Evolutionary conservation across 2,888 invertebrate genomes (phyloP).

Genomic region (Nezara viridula): DNA sequence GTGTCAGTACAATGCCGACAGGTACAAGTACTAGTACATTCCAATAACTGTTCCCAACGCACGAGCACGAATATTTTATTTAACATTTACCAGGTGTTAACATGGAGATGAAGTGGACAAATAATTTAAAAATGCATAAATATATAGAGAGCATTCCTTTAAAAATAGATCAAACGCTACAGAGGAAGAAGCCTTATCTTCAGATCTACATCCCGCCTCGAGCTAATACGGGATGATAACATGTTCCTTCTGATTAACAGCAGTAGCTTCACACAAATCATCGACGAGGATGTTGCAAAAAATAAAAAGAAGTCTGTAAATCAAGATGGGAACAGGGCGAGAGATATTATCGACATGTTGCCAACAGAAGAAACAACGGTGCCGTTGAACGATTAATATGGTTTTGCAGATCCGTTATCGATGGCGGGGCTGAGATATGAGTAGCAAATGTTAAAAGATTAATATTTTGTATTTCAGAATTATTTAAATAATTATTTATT

Average conservation of each 20-base stretch:
- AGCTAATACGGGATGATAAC: not conserved
- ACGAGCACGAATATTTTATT: not conserved
- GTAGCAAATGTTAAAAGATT: too few species aligned
- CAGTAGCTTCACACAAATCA: not conserved
- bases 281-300: conserved; percentile 6
- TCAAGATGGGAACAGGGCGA: not conserved
- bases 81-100: not conserved
- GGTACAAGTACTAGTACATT: not conserved
- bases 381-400: conserved; percentile 8
- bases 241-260: not conserved
- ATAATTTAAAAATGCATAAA: not conserved
- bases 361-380: conserved; percentile 19
- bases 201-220: not conserved
- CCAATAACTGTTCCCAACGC: not conserved
- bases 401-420: not conserved
- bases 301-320: not conserved
- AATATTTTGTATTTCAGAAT: too few species aligned
- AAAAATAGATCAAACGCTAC: not conserved
- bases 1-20: not conserved
- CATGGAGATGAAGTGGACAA: not conserved
- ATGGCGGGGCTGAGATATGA: not conserved
- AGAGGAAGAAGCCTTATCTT: not conserved
- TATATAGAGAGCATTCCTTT: not conserved
- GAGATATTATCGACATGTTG: conserved; percentile 10
- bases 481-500: too few species aligned